Evolutionary conservation across 2,888 invertebrate species (phyloP), one percentile per base, ranked within the genome.

Genomic region (Tineola bisselliella): DNA sequence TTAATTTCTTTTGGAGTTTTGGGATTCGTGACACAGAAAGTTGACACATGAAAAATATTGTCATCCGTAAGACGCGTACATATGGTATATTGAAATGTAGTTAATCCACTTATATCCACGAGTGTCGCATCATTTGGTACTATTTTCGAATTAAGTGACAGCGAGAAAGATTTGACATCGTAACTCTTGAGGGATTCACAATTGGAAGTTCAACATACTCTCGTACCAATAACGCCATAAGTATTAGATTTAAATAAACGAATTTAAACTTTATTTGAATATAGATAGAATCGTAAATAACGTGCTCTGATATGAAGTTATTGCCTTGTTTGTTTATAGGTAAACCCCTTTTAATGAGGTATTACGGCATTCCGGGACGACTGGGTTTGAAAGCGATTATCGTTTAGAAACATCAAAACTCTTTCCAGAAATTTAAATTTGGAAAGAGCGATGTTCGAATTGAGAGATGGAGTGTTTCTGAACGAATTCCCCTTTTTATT

Each of bases 401-500:
- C 82, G 77, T 80, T 61, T 74, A 70, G 74, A 72, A 76, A 77
- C 78, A 77, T 78, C 79, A 77, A 25, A 81, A 82, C 81, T 81
- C 77, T 82, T 84, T 80, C 76, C 77, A 81, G 80, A 81, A 81
- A 78, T 79, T 77, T 81, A 82, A 81, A 82, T 83, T 81, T 79
- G 74, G 81, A 79, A 79, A 72, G 74, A 71, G 69, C 66, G 67
- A 69, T 73, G 70, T 69, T 70, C 71, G 76, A 76, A 79, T 81
- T 82, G 77, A 81, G 76, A 77, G 77, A 81, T 77, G 75, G 75
- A 72, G 76, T 79, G 77, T 78, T 76, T 76, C 76, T 68, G 71
- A 77, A 78, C 75, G 73, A 66, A 76, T 76, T 73, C 60, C 58
- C 58, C 73, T 74, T 79, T 81, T 77, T 73, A 72, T 73, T 81